Evolutionary conservation across 2,797 vertebrate genomes (phyloP).

Genomic region (Pygocentrus nattereri): DNA sequence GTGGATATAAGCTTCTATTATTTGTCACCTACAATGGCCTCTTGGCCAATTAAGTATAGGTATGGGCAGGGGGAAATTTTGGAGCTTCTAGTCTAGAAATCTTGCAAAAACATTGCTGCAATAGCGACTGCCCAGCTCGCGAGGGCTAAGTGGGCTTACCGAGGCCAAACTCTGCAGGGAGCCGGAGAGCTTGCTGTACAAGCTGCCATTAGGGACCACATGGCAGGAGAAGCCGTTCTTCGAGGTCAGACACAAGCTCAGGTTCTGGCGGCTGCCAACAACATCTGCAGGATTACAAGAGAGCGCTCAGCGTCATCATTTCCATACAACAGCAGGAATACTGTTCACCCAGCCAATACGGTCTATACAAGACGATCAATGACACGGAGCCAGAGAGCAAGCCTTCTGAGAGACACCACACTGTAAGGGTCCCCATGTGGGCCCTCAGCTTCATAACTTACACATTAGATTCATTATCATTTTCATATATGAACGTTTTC

Average conservation of each 20-base stretch:
- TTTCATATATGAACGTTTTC: too few species aligned
- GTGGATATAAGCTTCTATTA: too few species aligned
- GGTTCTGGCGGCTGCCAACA: constrained; percentile 84
- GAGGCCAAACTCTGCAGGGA: constrained; percentile 91
- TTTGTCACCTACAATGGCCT: too few species aligned
- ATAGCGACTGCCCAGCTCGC: neutral
- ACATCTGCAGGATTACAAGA: constrained; percentile 75
- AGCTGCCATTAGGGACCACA: constrained; percentile 77
- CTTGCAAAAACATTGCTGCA: neutral
- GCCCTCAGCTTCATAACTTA: too few species aligned
- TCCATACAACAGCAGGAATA: neutral
- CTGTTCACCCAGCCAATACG: too few species aligned
- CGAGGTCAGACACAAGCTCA: constrained; percentile 86
- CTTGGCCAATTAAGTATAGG: too few species aligned
- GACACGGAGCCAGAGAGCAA: too few species aligned
- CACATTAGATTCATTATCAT: too few species aligned
- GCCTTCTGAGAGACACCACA: too few species aligned
- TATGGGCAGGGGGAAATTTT: neutral
- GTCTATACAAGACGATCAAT: too few species aligned
- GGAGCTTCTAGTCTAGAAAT: neutral
- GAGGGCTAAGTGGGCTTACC: constrained; percentile 75
- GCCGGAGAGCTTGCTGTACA: constrained; percentile 86
- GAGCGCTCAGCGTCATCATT: neutral
- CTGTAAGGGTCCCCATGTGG: too few species aligned
- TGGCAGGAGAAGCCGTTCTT: constrained; percentile 81